Conservation (phyloP, 2,113 vertebrate genomes). For the Corythoichthys intestinalis region DNA sequence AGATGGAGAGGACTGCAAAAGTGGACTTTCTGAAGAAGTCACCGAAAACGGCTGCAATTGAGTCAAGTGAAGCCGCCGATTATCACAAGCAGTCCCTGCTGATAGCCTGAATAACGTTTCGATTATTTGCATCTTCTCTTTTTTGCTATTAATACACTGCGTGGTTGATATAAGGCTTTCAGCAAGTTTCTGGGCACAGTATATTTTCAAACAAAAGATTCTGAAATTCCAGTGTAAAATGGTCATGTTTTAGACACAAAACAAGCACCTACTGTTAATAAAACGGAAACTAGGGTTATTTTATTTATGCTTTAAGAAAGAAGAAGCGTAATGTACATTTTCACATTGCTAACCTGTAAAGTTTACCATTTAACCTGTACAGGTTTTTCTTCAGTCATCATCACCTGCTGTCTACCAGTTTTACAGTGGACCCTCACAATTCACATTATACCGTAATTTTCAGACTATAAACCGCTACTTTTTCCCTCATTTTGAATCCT, state of each 20-base stretch:
- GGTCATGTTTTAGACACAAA: background rate
- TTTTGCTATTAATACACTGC: constrained; percentile 83
- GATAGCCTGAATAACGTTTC: constrained; percentile 69
- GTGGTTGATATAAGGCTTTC: constrained; percentile 62
- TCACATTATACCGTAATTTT: too few species aligned
- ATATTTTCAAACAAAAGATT: constrained; percentile 6
- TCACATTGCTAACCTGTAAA: background rate
- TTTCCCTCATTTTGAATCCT: too few species aligned
- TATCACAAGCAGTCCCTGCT: constrained; percentile 55
- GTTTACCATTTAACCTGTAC: background rate
- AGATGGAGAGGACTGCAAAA: constrained; percentile 78
- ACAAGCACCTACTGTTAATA: background rate
- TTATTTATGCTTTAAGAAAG: background rate
- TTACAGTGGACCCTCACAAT: background rate
- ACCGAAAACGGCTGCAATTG: constrained; percentile 79
- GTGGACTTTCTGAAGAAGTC: constrained; percentile 79
- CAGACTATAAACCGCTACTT: too few species aligned
- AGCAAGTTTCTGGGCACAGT: constrained; percentile 4
- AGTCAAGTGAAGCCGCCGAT: constrained; percentile 77
- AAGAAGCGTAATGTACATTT: background rate
- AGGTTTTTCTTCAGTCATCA: background rate
- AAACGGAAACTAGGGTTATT: background rate
- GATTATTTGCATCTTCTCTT: constrained; percentile 80
- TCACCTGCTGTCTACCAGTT: background rate
- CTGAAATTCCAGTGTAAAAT: background rate